A percentile compares a stretch with the other conserved stretches of the same genome.
Evolutionary conservation across 2,797 vertebrate genomes (phyloP).

Genomic region (Spinus pinus): DNA sequence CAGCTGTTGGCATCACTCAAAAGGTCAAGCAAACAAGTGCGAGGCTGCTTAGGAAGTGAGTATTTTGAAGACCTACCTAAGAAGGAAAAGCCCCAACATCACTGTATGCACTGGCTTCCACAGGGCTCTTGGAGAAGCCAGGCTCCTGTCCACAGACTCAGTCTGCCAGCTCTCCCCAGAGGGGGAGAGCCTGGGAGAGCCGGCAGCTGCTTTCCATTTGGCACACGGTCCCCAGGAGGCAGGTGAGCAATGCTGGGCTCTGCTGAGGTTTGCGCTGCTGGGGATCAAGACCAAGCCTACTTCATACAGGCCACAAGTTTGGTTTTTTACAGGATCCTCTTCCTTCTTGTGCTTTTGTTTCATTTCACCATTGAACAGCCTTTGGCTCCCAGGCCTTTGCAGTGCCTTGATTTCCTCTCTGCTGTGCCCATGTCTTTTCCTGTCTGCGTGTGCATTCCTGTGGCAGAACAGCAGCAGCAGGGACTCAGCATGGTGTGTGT

Average conservation of each 20-base stretch:
- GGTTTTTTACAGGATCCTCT: neutral
- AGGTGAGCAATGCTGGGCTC: neutral
- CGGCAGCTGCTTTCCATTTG: neutral
- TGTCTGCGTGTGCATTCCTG: neutral
- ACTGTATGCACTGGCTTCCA: neutral
- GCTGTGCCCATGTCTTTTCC: neutral
- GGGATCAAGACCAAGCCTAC: neutral
- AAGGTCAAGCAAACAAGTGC: neutral
- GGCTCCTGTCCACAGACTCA: neutral
- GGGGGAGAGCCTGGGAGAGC: neutral
- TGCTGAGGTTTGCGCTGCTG: neutral
- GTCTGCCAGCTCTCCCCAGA: neutral
- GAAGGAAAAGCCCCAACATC: neutral
- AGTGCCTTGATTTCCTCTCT: neutral
- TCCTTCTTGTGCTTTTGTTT: neutral
- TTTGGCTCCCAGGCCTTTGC: neutral
- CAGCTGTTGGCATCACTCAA: neutral
- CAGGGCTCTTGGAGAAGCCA: neutral
- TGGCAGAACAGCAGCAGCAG: neutral
- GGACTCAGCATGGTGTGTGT: rapidly evolving
- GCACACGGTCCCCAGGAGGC: neutral
- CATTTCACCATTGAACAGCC: neutral
- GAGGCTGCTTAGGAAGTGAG: neutral
- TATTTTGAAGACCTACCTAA: neutral
- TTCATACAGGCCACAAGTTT: neutral